These are phyloP conservation scores for Paramormyrops kingsleyae DNA, from an alignment of 2,113 vertebrate genomes.

Conservation along the genomic window DNA sequence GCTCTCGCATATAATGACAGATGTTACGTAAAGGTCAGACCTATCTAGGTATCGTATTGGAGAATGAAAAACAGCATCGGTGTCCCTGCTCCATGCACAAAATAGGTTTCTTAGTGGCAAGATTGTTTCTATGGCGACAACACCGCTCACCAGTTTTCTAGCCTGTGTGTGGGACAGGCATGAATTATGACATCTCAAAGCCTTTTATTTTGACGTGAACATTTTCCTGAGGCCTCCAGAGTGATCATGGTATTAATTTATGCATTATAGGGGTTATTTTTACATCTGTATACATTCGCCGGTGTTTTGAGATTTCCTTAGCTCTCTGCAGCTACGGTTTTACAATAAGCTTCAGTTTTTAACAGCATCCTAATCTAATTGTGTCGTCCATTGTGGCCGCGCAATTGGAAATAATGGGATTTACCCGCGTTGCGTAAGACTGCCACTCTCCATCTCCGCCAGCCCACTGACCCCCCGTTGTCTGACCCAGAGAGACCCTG, in stretches of 20 bases:
- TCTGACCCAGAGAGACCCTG: conserved; percentile 30
- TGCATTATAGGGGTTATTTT: neutral
- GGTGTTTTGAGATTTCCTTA: neutral
- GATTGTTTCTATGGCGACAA: conserved; percentile 11
- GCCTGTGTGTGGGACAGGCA: neutral
- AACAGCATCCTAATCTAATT: neutral
- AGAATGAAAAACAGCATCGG: neutral
- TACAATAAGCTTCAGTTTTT: neutral
- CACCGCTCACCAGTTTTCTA: neutral
- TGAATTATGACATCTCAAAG: neutral
- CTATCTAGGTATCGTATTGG: neutral
- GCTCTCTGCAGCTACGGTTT: neutral
- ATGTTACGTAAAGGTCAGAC: neutral
- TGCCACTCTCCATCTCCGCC: conserved; percentile 27
- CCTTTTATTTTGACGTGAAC: neutral
- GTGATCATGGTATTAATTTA: neutral
- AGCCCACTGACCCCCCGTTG: conserved; percentile 24
- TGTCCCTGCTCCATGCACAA: neutral
- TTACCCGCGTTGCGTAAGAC: conserved; percentile 15
- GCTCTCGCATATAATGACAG: neutral
- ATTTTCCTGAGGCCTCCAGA: neutral
- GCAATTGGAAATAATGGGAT: conserved; percentile 21
- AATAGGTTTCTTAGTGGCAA: neutral
- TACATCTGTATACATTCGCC: neutral
- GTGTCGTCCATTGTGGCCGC: conserved; percentile 5